Percentiles rank a stretch among this genome's conserved stretches.
Evolutionary conservation across 2,113 vertebrate genomes (phyloP).

Genomic region (Callocephalon fimbriatum): DNA sequence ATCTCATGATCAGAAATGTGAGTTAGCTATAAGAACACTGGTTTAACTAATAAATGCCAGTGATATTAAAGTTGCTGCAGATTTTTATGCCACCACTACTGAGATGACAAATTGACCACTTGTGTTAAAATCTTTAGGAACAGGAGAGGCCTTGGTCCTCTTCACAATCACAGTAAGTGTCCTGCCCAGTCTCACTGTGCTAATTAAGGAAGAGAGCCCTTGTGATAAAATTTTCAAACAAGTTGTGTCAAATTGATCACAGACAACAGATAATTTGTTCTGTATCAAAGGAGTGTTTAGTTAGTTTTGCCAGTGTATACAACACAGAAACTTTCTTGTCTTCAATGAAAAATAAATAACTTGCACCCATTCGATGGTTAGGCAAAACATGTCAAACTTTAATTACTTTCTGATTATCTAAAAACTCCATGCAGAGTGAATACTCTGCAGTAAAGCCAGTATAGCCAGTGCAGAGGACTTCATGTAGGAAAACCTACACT

Average conservation of each 20-base stretch:
- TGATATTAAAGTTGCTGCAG: neutral
- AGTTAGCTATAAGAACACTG: neutral
- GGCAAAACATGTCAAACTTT: neutral
- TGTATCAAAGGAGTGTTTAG: neutral
- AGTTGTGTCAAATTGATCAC: neutral
- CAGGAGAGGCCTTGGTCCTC: neutral
- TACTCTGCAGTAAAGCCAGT: neutral
- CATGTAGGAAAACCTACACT: neutral
- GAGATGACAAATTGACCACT: neutral
- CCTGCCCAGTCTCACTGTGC: neutral
- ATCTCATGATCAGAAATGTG: neutral
- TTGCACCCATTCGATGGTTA: neutral
- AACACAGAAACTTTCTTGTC: neutral
- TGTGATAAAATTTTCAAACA: neutral
- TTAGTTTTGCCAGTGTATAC: neutral
- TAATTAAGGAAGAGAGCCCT: neutral
- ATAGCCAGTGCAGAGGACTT: neutral
- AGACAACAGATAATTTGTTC: neutral
- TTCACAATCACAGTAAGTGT: neutral
- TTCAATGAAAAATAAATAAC: neutral
- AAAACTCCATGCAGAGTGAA: neutral
- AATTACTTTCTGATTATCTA: neutral
- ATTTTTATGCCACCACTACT: neutral
- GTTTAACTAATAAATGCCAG: neutral
- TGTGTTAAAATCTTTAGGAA: neutral